phyloP scores from a whole-genome alignment of 92 coral and sea anemone genomes.

The Zoanthus sansibaricus region DNA sequence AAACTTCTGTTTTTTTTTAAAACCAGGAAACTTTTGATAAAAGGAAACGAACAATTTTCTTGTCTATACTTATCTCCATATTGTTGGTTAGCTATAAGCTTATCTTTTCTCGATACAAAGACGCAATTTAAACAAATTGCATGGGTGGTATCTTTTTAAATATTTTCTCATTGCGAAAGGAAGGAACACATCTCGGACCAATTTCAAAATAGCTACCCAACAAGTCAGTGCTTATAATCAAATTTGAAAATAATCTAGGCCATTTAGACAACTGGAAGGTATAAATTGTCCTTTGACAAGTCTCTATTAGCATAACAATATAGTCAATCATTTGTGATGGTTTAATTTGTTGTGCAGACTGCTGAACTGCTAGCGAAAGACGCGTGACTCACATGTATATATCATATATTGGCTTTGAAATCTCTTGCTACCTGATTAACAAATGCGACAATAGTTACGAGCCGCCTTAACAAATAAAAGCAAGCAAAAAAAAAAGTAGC shows the following conservation, averaged over 20 bases:
- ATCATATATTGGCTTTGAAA: conserved; percentile 14
- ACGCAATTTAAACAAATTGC: conserved; percentile 31
- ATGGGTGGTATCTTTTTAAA: conserved; percentile 16
- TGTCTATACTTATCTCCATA: not conserved
- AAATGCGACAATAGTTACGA: conserved; percentile 19
- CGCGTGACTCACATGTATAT: conserved; percentile 36
- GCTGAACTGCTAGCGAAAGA: not conserved
- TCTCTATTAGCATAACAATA: conserved; percentile 39
- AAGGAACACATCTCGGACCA: conserved; percentile 14
- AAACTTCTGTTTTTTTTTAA: not conserved
- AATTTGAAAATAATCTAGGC: conserved; percentile 7
- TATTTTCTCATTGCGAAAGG: conserved; percentile 21
- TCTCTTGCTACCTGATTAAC: conserved; percentile 3
- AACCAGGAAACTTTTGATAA: conserved; percentile 32
- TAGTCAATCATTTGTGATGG: conserved; percentile 1
- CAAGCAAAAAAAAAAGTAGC: conserved; percentile 20
- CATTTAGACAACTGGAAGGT: conserved; percentile 9
- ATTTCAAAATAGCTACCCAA: conserved; percentile 6
- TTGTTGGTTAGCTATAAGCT: not conserved
- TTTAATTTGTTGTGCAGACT: not conserved
- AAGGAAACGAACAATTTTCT: conserved; percentile 28
- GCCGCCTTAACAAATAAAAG: conserved; percentile 20
- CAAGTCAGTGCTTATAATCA: conserved; percentile 8
- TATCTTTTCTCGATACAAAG: conserved; percentile 38
- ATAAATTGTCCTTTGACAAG: conserved; percentile 13